Evolutionary conservation across 2,888 invertebrate genomes (phyloP).

Genomic region (Pilophorus perplexus): DNA sequence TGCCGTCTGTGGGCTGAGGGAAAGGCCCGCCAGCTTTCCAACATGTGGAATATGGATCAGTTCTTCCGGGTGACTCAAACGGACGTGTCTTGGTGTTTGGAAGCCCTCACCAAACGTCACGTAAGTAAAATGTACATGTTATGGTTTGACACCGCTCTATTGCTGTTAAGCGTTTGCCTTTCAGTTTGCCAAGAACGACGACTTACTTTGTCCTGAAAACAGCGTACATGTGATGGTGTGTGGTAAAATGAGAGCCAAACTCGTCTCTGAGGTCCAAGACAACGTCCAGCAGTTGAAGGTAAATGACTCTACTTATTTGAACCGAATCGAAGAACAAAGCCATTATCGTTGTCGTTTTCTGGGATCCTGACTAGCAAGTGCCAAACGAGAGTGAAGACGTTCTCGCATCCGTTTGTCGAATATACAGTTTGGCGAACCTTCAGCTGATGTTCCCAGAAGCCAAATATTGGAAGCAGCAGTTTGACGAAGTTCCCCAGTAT

Average conservation of each 20-base stretch:
- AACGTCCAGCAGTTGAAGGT: constrained; percentile 76
- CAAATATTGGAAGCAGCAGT: constrained; percentile 62
- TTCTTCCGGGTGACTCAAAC: constrained; percentile 60
- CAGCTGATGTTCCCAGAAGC: constrained; percentile 76
- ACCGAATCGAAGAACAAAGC: no score
- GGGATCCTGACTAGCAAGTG: constrained; percentile 71
- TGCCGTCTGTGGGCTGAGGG: constrained; percentile 74
- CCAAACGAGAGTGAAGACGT: constrained; percentile 69
- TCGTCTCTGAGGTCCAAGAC: constrained; percentile 73
- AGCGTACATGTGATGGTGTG: constrained; percentile 78
- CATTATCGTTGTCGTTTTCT: no score
- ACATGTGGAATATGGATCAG: constrained; percentile 70
- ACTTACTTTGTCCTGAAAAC: constrained; percentile 51
- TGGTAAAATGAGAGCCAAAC: constrained; percentile 74
- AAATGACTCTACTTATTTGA: no score
- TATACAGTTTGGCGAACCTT: constrained; percentile 74
- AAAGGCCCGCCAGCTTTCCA: constrained; percentile 69
- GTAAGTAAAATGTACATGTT: constrained; percentile 50
- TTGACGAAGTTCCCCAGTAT: constrained; percentile 54
- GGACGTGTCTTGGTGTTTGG: constrained; percentile 52
- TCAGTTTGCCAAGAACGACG: constrained; percentile 55
- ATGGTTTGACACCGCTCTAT: no score
- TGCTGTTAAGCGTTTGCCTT: no score
- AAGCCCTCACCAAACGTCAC: constrained; percentile 52
- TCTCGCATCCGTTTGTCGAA: constrained; percentile 71